Conservation (phyloP, 2,797 vertebrate genomes). For the Botia almorhae region DNA sequence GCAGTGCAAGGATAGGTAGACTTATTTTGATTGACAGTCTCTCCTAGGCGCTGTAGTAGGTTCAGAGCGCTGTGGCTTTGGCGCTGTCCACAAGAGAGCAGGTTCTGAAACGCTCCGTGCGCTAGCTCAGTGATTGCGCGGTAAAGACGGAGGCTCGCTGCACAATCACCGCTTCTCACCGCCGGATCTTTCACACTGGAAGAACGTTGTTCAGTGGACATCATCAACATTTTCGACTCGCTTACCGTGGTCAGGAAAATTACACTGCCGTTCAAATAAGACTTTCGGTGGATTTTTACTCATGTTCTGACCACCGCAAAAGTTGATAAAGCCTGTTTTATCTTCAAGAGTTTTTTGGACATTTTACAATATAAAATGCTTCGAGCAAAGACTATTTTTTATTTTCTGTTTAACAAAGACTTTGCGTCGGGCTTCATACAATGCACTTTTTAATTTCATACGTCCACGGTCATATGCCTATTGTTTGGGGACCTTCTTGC, state of each 20-base stretch:
- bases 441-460: constrained; percentile 43
- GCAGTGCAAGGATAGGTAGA: constrained; percentile 68
- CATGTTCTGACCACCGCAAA: constrained; percentile 45
- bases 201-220: constrained; percentile 18
- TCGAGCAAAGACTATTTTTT: constrained; percentile 28
- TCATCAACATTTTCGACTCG: constrained; percentile 23
- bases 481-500: constrained; percentile 36
- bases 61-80: constrained; percentile 79
- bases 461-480: constrained; percentile 24
- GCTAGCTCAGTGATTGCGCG: constrained; percentile 75
- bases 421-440: constrained; percentile 20
- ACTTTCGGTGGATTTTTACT: constrained; percentile 60
- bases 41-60: constrained; percentile 68
- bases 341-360: constrained; percentile 35
- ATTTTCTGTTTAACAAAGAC: constrained; percentile 25
- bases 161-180: constrained; percentile 34
- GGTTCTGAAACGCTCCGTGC: constrained; percentile 84
- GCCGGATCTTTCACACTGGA: constrained; percentile 12
- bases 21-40: constrained; percentile 74
- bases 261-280: constrained; percentile 54
- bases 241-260: constrained; percentile 52
- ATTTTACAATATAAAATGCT: constrained; percentile 55
- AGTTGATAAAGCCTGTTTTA: constrained; percentile 54
- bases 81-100: constrained; percentile 92
- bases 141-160: constrained; percentile 66